phyloP scores from a whole-genome alignment of 2,888 invertebrate species.

The Spilarctia lutea region DNA sequence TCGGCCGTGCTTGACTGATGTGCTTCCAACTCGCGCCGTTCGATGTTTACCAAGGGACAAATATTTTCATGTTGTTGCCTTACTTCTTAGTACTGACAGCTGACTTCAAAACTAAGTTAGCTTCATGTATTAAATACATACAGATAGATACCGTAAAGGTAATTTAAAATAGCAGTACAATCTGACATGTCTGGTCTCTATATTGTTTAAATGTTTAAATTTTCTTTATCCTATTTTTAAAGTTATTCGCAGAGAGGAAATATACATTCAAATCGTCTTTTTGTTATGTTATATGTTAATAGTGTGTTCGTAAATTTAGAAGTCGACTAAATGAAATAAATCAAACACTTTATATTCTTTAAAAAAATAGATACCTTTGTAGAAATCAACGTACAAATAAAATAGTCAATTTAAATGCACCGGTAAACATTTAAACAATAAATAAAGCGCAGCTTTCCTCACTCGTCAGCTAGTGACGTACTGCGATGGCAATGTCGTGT shows the following conservation, averaged over 20 bases:
- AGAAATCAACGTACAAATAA: slow-evolving; percentile 25
- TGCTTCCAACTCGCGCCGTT: slow-evolving; percentile 13
- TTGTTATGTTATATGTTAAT: background rate
- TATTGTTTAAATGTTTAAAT: no score
- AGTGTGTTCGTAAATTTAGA: no score
- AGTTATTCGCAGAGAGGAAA: no score
- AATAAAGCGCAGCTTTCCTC: slow-evolving; percentile 47
- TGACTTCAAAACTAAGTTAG: background rate
- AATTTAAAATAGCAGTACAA: no score
- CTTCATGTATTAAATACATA: background rate
- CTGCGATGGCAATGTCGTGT: slow-evolving; percentile 35
- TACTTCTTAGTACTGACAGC: background rate
- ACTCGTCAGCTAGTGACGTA: slow-evolving; percentile 54
- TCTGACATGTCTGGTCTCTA: no score
- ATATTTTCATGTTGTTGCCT: slow-evolving; percentile 16
- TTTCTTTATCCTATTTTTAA: no score
- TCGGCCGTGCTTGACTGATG: slow-evolving; percentile 27
- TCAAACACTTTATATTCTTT: background rate
- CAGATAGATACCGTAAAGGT: background rate
- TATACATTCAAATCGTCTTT: background rate
- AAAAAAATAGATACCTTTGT: background rate
- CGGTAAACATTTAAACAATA: slow-evolving; percentile 31
- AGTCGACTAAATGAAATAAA: background rate
- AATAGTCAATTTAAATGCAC: slow-evolving; percentile 30
- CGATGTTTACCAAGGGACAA: slow-evolving; percentile 14